Evolutionary conservation across 2,113 vertebrate species (phyloP), one percentile per base, ranked within the genome.

Genomic region (Lagenorhynchus albirostris): DNA sequence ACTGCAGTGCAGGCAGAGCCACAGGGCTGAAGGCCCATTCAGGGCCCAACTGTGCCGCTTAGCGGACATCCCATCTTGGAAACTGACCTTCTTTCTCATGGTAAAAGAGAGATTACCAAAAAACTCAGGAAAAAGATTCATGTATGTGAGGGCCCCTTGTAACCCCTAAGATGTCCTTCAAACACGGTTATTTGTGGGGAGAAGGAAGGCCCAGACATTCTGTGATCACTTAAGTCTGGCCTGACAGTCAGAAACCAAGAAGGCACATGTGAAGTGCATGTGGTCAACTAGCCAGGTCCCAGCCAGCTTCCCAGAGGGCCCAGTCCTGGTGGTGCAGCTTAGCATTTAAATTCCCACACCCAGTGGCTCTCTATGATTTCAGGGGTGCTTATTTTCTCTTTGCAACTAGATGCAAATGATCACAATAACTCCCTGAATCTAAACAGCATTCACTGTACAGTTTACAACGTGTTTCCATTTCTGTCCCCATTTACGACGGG

Each of bases 401-500:
- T 91, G 41, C 20, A 73, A 38, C 38, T 25, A 80, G n/a, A 44
- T 44, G 36, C 23, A 76, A 77, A 70, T 9, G 68, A 33, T 81
- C 38, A 65, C 31, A 50, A 2, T 60, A 89, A 67, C n/a, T 31
- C 10, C 20, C n/a, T 33, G 31, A 20, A 29, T n/a, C 68, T 62
- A 31, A 79, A 25, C 4, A 36, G 25, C 55, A 31, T 50, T 77
- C 44, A 53, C 8, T 38, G 53, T 47, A 18, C 41, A 50, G 71
- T 29, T 91, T 76, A 13, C 76, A 17, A 44, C 8, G 12, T 50
- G 20, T n/a, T 84, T 88, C 31, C 31, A 18, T 47, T 55, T 47
- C n/a, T 9, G 7, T 11, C 33, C 33, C 67, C 6, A 36, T 41
- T 60, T 12, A 11, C 6, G 21, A 79, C 0, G 0, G 14, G 38